phyloP scores from a whole-genome alignment of 1,140 invertebrate species.

The Aphis gossypii region DNA sequence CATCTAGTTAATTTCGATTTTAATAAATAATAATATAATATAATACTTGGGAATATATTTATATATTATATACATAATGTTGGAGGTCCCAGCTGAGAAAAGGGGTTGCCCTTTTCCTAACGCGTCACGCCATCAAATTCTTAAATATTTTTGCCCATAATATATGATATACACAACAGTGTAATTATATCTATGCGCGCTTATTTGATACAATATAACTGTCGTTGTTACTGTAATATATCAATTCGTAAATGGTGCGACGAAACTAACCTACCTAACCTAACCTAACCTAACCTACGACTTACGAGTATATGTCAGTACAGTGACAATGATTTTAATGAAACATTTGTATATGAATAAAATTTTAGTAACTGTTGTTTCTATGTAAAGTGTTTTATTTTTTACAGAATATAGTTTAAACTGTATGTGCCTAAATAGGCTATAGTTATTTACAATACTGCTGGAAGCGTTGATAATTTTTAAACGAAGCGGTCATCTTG shows the following conservation, averaged over 20 bases:
- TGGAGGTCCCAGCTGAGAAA: neutral
- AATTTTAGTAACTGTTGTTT: neutral
- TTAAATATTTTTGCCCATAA: neutral
- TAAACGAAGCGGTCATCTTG: neutral
- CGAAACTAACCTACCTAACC: too few relatives aligned
- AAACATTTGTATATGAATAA: neutral
- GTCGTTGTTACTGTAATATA: neutral
- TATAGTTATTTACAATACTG: neutral
- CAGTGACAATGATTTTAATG: too few relatives aligned
- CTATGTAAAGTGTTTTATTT: neutral
- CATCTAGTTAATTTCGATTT: constrained; percentile 39
- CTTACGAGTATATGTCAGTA: too few relatives aligned
- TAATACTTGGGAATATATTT: neutral
- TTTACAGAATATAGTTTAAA: neutral
- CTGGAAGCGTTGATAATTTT: neutral
- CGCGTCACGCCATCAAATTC: neutral
- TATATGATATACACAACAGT: too few relatives aligned
- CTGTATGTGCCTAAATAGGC: neutral
- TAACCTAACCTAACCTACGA: too few relatives aligned
- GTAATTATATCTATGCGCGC: too few relatives aligned
- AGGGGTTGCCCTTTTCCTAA: neutral
- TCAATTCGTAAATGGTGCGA: too few relatives aligned
- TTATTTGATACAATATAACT: too few relatives aligned
- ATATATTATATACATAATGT: neutral
- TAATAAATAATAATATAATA: constrained; percentile 27